Conservation (phyloP, 1,140 invertebrate species). For the Linepithema humile region DNA sequence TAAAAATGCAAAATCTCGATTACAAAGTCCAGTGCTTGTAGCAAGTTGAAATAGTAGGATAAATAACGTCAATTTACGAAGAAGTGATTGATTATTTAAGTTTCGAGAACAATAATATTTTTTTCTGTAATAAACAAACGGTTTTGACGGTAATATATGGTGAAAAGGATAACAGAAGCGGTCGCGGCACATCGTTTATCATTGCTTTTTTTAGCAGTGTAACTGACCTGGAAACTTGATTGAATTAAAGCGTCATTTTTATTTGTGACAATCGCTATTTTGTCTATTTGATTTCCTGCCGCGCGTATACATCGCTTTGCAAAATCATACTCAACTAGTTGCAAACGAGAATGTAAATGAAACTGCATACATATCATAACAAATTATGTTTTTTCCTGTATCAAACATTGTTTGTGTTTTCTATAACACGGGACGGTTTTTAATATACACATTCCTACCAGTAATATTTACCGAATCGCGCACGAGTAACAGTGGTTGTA, state of each 20-base stretch:
- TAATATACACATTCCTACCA: constrained; percentile 10
- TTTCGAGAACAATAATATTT: not conserved
- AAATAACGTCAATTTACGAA: not conserved
- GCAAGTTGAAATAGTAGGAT: not conserved
- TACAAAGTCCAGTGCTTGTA: not conserved
- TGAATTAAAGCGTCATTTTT: constrained; percentile 21
- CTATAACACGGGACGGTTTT: constrained; percentile 2
- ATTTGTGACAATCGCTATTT: not conserved
- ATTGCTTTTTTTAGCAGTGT: not conserved
- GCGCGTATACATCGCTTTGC: not conserved
- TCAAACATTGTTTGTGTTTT: constrained; percentile 35
- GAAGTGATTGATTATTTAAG: not conserved
- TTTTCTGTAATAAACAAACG: not conserved
- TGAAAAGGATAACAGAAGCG: not conserved
- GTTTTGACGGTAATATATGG: not conserved
- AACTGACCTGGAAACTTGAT: not conserved
- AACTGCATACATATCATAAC: not conserved
- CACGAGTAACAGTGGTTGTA: not conserved
- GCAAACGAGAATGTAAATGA: constrained; percentile 8
- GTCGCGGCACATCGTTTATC: not conserved
- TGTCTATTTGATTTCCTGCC: not conserved
- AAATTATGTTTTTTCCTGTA: constrained; percentile 13
- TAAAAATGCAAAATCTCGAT: not conserved
- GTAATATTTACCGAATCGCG: constrained; percentile 34
- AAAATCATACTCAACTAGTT: constrained; percentile 16